Base-by-base conservation (phyloP, 2,113 vertebrate genomes). In the Thermophis baileyi region DNA sequence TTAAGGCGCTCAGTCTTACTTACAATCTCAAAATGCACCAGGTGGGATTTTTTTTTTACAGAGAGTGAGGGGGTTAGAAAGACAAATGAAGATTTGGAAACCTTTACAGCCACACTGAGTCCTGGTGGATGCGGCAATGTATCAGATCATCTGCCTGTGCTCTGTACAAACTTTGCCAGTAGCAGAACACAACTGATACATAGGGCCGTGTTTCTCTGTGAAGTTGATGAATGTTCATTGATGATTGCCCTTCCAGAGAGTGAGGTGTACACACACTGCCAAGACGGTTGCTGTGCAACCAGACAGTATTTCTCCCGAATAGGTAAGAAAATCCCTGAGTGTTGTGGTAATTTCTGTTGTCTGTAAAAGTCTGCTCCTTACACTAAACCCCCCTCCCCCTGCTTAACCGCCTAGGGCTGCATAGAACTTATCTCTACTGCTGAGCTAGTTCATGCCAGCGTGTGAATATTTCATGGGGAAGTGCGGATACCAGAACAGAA, bases 341-440 rank as follows among this genome's bases (percentile, higher is more conserved):
- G 88, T 90, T 51, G 46, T n/a, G 90, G 55, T 92, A 57, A 91
- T 94, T 92, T 92, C 54, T 60, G 40, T 86, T 92, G 89, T 81
- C 89, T 88, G 51, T 74, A n/a, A 90, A 90, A 92, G 86, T 92
- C 85, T 57, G 53, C n/a, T 81, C 63, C n/a, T 51, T 46, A 63
- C 30, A 50, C n/a, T 87, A 55, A 22, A 2, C 25, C 69, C 88
- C 55, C 5, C 55, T 85, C 88, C 46, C 86, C 54, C 51, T 46
- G 18, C 54, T 95, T 94, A 89, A 90, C 92, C 46, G 90, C 20
- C 25, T 74, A 4, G 22, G 90, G 89, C 91, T 46, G 11, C 93
- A 51, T 3, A 89, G 93, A 94, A 24, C 44, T 89, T 91, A 46
- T 51, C 69, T 89, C 46, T 51, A 55, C 18, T 93, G 87, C 63